Base-by-base conservation (phyloP, 2,888 invertebrate genomes). In the Odontocerum albicorne region DNA sequence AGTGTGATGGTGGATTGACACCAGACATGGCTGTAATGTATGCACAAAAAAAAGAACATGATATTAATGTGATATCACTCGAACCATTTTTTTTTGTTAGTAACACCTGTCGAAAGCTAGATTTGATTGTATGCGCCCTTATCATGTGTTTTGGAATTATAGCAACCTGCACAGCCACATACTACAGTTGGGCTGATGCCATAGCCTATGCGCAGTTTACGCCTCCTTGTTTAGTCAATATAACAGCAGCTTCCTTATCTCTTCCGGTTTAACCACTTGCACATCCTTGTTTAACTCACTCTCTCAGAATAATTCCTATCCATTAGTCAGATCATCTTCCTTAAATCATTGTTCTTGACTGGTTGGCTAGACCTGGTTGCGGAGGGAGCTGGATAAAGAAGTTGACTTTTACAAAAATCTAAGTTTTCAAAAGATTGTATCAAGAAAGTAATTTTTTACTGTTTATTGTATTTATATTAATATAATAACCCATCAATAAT, bases 141-240 rank as follows among this genome's bases (percentile, higher is more conserved):
- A 81, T 90, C 0, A 79, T 87, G 64, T 44, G 80, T 1, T 70
- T 86, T 63, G 89, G 90, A 0, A 63, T 85, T 4, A 44, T 72
- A 1, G 84, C 88, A 2, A 90, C 89, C 0, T 63, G 83, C 1
- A 74, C 84, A 0, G 83, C 90, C 0, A 88, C 88, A 0, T 90
- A 85, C 64, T 81, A 86, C 2, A 89, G 88, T 71, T 72, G 90
- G 65, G 72, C 78, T 10, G 83, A 84, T 65, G 82, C 86, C 1
- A 74, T 85, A 10, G 72, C 74, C 38, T 86, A 84, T 39, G 83
- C 85, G 0, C 77, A 77, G 32, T 88, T 87, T 63, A 81, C 85
- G 35, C 85, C 87, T 19, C 88, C 90, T 1, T 91, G 90, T 70
- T 76, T 90, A 61, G 69, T 83, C 27, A 89, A 89, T 65, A 74